Conservation (phyloP, 2,113 vertebrate species). For the Bubo bubo region DNA sequence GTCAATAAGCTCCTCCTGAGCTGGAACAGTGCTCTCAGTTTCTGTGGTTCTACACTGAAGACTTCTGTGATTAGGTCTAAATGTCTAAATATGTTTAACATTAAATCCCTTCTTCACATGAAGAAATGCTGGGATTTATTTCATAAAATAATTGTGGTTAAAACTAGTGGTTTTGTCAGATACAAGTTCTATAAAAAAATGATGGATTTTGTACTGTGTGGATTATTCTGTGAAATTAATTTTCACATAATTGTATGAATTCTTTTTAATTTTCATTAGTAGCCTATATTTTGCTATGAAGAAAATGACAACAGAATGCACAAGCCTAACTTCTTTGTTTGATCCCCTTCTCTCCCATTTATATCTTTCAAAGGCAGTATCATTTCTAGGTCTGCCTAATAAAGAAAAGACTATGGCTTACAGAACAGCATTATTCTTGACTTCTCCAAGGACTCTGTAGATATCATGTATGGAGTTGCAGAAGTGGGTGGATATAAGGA, state of each 20-base stretch:
- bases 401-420: not conserved
- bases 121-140: not conserved
- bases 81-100: not conserved
- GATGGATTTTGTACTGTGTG: not conserved
- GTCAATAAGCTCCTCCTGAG: not conserved
- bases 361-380: not conserved
- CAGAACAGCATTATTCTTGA: not conserved
- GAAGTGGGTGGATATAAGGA: not conserved
- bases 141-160: not conserved
- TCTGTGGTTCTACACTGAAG: not conserved
- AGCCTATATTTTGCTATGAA: not conserved
- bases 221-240: not conserved
- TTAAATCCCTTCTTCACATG: not conserved
- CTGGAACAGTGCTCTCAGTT: not conserved
- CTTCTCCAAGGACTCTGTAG: not conserved
- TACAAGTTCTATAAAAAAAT: not conserved
- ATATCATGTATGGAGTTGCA: not conserved
- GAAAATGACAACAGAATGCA: not conserved
- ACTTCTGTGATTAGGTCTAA: not conserved
- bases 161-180: not conserved
- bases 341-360: not conserved
- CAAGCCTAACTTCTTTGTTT: rapidly evolving
- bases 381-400: not conserved
- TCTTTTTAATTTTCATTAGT: not conserved
- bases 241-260: not conserved